Percentiles rank a stretch among this genome's conserved stretches.
Conservation (phyloP, 1,140 invertebrate genomes). For the Drosophila ambigua region DNA sequence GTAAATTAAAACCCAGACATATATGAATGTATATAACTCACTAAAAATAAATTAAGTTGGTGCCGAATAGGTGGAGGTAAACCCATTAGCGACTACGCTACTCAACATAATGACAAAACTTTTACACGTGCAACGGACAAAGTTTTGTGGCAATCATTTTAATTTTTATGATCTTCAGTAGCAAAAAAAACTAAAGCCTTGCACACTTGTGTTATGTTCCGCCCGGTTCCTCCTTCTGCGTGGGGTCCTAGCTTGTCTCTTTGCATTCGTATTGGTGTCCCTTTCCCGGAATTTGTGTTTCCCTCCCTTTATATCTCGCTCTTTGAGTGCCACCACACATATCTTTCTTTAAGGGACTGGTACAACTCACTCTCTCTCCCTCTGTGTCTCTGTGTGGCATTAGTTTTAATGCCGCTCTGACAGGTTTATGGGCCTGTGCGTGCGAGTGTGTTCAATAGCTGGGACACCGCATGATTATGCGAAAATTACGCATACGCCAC, state of each 20-base stretch:
- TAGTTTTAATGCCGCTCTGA: conserved; percentile 73
- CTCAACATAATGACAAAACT: conserved; percentile 76
- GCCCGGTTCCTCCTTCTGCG: no score
- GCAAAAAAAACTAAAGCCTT: conserved; percentile 31
- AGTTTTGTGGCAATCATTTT: conserved; percentile 74
- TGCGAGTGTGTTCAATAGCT: conserved; percentile 65
- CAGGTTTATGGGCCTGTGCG: conserved; percentile 60
- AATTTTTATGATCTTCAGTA: conserved; percentile 73
- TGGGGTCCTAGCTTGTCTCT: no score
- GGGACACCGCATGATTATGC: conserved; percentile 50
- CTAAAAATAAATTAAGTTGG: conserved; percentile 2
- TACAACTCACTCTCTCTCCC: no score
- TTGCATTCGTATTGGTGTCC: no score
- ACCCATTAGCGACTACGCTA: conserved; percentile 71
- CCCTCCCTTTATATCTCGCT: neutral
- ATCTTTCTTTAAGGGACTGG: neutral
- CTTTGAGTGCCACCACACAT: neutral
- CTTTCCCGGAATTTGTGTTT: no score
- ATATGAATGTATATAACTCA: no score
- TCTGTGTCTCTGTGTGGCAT: conserved; percentile 57
- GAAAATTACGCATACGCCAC: conserved; percentile 23
- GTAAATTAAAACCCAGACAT: conserved; percentile 40
- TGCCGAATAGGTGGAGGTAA: conserved; percentile 11
- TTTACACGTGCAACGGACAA: conserved; percentile 65
- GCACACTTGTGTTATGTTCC: no score